A percentile compares a stretch with the other conserved stretches of the same genome.
phyloP scores from a whole-genome alignment of 2,113 vertebrate species.

The Labrus mixtus region DNA sequence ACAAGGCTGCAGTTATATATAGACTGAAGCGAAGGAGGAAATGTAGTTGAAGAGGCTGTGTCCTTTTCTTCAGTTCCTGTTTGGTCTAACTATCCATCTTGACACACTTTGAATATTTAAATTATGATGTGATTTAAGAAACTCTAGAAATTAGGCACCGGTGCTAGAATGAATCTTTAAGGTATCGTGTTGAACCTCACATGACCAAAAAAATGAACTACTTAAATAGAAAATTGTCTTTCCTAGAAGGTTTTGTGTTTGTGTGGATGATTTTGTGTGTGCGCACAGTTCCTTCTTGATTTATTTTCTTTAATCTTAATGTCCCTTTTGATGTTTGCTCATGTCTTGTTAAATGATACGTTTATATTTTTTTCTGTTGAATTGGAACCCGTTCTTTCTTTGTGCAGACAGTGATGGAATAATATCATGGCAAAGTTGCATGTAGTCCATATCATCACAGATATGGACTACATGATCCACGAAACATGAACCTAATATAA shows the following conservation, averaged over 20 bases:
- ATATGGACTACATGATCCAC: neutral
- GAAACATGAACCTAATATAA: neutral
- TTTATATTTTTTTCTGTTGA: neutral
- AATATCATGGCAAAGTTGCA: conserved; percentile 2
- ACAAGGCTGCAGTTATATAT: neutral
- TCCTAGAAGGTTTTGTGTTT: neutral
- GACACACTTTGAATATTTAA: no score
- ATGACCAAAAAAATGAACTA: neutral
- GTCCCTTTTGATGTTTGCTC: neutral
- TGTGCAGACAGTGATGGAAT: conserved; percentile 25
- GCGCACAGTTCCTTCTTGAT: neutral
- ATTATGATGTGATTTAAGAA: neutral
- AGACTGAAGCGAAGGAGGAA: neutral
- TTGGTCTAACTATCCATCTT: neutral
- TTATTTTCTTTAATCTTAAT: conserved; percentile 1
- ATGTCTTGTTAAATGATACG: conserved; percentile 14
- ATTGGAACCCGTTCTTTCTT: conserved; percentile 14
- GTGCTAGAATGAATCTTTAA: neutral
- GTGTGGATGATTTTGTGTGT: conserved; percentile 3
- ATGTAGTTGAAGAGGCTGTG: neutral
- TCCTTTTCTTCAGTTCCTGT: neutral
- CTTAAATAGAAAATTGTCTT: neutral
- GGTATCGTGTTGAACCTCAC: neutral
- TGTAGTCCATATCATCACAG: neutral
- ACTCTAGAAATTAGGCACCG: neutral